Conservation (phyloP, 2,797 vertebrate species). For the Gymnoscopelus braueri region DNA sequence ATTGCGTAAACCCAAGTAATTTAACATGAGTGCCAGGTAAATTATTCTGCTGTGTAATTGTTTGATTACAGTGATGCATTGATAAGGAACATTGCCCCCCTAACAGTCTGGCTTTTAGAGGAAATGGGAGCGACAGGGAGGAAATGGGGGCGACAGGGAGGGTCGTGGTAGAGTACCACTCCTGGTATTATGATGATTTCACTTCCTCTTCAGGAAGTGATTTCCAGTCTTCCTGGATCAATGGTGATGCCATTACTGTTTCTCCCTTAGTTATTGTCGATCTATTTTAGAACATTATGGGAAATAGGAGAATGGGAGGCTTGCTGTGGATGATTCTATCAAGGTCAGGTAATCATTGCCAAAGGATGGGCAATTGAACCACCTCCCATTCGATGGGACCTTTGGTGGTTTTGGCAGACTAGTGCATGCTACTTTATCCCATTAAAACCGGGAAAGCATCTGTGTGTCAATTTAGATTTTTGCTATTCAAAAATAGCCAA, state of each 20-base stretch:
- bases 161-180: neutral
- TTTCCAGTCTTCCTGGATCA: constrained; percentile 32
- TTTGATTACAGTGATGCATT: neutral
- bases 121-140: constrained; percentile 7
- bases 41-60: no score
- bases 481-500: no score
- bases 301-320: constrained; percentile 34
- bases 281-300: constrained; percentile 2
- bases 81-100: neutral
- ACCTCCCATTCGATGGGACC: no score
- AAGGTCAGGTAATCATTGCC: constrained; percentile 25
- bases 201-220: constrained; percentile 41
- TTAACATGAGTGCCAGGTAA: no score
- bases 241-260: constrained; percentile 36
- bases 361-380: no score
- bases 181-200: constrained; percentile 40
- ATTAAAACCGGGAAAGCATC: no score
- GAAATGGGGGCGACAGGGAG: constrained; percentile 18
- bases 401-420: no score
- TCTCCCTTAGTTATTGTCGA: neutral
- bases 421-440: no score
- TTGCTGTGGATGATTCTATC: constrained; percentile 37
- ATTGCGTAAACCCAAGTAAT: no score
- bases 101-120: neutral
- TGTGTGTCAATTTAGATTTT: no score